phyloP scores from a whole-genome alignment of 2,888 invertebrate species.

The Eudasyphora cyanicolor region DNA sequence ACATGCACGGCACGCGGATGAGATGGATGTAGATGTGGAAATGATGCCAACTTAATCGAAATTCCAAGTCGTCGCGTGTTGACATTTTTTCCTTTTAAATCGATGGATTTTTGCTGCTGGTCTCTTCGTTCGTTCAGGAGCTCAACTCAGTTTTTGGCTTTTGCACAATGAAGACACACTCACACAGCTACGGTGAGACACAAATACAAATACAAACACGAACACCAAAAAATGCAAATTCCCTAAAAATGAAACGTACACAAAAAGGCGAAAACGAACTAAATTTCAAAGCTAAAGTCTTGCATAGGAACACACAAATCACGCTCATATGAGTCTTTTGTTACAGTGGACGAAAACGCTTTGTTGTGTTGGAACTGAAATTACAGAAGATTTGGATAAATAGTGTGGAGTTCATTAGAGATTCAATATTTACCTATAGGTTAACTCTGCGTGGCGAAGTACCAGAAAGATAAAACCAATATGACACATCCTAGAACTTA shows the following conservation, averaged over 20 bases:
- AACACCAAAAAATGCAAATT: slow-evolving; percentile 29
- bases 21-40: slow-evolving; percentile 34
- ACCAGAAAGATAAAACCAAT: too few relatives aligned
- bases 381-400: too few relatives aligned
- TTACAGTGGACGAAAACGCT: background rate
- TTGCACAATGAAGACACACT: background rate
- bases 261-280: background rate
- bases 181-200: slow-evolving; percentile 37
- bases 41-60: slow-evolving; percentile 66
- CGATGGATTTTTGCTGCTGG: slow-evolving; percentile 54
- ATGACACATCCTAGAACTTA: too few relatives aligned
- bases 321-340: background rate
- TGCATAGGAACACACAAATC: background rate
- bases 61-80: slow-evolving; percentile 65
- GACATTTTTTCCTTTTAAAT: slow-evolving; percentile 52
- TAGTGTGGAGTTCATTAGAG: too few relatives aligned
- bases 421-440: too few relatives aligned
- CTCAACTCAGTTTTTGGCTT: background rate
- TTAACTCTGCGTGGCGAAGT: too few relatives aligned
- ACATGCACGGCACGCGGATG: background rate
- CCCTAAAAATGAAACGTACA: slow-evolving; percentile 4
- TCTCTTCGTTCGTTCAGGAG: background rate
- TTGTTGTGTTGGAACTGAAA: too few relatives aligned
- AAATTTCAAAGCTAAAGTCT: slow-evolving; percentile 7
- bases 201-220: background rate